A percentile compares a stretch with the other conserved stretches of the same genome.
These are phyloP conservation scores for Anthrax anthrax DNA, from an alignment of 2,888 invertebrate species.

Conservation along the genomic window DNA sequence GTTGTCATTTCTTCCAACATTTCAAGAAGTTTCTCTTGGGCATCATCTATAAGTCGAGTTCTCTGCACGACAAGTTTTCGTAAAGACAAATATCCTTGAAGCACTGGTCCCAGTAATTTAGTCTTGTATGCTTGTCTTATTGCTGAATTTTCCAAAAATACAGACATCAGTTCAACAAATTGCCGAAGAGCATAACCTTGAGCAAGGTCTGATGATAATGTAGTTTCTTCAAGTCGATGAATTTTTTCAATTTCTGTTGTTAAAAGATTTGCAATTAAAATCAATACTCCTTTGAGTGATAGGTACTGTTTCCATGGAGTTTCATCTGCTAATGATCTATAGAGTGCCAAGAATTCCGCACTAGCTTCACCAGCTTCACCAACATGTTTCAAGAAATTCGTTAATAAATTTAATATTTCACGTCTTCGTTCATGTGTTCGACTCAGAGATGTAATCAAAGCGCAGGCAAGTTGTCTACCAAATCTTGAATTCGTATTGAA, in stretches of 20 bases:
- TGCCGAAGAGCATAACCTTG: slow-evolving; percentile 88
- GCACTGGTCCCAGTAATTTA: slow-evolving; percentile 51
- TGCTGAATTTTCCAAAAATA: slow-evolving; percentile 74
- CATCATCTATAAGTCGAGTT: slow-evolving; percentile 88
- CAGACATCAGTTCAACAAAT: slow-evolving; percentile 72
- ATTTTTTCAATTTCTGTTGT: slow-evolving; percentile 79
- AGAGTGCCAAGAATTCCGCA: slow-evolving; percentile 77
- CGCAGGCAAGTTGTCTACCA: slow-evolving; percentile 78
- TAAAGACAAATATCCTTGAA: slow-evolving; percentile 87
- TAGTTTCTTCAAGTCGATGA: slow-evolving; percentile 80
- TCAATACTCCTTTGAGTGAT: slow-evolving; percentile 71
- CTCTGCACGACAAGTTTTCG: slow-evolving; percentile 84
- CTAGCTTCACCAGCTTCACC: slow-evolving; percentile 82
- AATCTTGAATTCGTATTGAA: slow-evolving; percentile 84
- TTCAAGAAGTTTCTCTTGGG: slow-evolving; percentile 85
- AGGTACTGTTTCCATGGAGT: slow-evolving; percentile 90
- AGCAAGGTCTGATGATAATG: slow-evolving; percentile 82
- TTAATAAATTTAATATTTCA: slow-evolving; percentile 70
- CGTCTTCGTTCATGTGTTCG: slow-evolving; percentile 51
- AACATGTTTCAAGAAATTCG: slow-evolving; percentile 75
- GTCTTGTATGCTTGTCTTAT: slow-evolving; percentile 85
- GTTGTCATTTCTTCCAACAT: slow-evolving; percentile 89
- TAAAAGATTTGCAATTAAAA: slow-evolving; percentile 70
- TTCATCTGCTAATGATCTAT: slow-evolving; percentile 68
- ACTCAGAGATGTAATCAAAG: slow-evolving; percentile 73